Evolutionary conservation across 2,797 vertebrate species (phyloP), one percentile per base, ranked within the genome.

Genomic region (Pangasius krempfi): DNA sequence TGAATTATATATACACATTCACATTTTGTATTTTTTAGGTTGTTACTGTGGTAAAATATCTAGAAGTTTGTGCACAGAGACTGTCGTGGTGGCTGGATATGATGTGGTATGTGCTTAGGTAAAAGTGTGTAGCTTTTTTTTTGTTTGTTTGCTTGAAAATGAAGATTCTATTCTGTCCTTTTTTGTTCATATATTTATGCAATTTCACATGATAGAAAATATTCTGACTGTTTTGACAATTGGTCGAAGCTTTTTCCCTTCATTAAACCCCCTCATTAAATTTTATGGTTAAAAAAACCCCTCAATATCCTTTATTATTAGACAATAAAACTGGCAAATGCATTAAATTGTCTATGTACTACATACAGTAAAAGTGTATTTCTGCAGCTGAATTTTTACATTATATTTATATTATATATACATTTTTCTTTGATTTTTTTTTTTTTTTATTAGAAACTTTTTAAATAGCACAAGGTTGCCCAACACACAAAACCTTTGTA

Each of bases 11-110:
- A 91, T 92, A 75, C 30, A 85, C 27, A 62, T 80, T 92, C 79
- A 91, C 93, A 92, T 95, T 97, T 96, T 96, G 93, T 94, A 95
- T 93, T 96, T 95, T 95, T 93, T 94, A 96, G 95, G 91, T 94
- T 92, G 93, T 94, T 94, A 85, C 73, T 87, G 95, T 96, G 93
- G 94, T 93, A 94, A 91, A 93, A 91, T 92, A 88, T 92, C 88
- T 93, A 95, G 92, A 90, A 92, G 88, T 91, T 90, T 92, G 87
- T 91, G 90, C 84, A 44, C 90, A 88, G 90, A 89, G 89, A 92
- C 85, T 79, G 70, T 91, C 37, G 82, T 89, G 70, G 27, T 72
- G 79, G 75, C 64, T 82, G 30, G 30, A 68, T 89, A 68, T 90
- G 89, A 82, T 89, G 54, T 56, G 56, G 79, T 75, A 50, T 68